Evolutionary conservation across 2,797 vertebrate species (phyloP).

Genomic region (Rhincodon typus): DNA sequence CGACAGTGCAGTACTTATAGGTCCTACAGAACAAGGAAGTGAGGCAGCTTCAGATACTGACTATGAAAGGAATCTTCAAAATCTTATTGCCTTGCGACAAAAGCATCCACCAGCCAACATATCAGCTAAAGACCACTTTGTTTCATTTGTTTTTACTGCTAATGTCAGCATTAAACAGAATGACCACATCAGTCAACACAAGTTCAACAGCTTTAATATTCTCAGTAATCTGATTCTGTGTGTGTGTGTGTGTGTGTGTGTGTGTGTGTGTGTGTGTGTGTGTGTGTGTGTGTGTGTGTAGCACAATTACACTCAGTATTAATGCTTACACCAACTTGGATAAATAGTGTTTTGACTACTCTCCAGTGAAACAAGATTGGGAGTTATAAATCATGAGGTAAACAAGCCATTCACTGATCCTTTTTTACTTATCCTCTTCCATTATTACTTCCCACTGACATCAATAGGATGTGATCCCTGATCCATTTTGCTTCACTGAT

Average conservation of each 20-base stretch:
- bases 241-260: conserved; percentile 23
- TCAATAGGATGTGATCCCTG: background rate
- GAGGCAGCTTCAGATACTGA: background rate
- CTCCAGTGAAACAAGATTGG: background rate
- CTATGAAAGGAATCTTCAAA: background rate
- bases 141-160: conserved; percentile 44
- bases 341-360: background rate
- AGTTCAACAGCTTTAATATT: conserved; percentile 60
- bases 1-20: background rate
- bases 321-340: background rate
- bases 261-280: too few species aligned
- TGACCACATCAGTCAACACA: conserved; percentile 63
- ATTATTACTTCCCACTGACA: background rate
- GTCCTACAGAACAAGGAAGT: background rate
- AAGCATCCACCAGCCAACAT: background rate
- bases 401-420: background rate
- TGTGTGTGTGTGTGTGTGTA: conserved; percentile 43
- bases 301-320: background rate
- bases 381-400: background rate
- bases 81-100: background rate
- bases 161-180: conserved; percentile 61
- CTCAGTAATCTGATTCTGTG: conserved; percentile 58
- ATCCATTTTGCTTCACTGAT: background rate
- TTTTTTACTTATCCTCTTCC: background rate
- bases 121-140: background rate